These are phyloP conservation scores for Eueremaeus valkanovi DNA, from an alignment of 2,888 invertebrate genomes.

Conservation along the genomic window DNA sequence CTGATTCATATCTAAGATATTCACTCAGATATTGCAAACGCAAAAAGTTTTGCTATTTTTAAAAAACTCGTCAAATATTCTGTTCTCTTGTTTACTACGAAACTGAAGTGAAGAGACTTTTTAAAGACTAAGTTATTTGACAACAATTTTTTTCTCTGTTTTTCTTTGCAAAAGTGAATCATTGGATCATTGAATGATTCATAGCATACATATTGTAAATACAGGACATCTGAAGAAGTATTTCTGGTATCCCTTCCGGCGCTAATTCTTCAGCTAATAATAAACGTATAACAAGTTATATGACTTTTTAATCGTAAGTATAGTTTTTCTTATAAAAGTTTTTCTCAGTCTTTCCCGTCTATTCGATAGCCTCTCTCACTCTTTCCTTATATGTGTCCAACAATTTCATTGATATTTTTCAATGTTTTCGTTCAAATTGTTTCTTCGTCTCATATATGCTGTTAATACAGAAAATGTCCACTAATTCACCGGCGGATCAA, in stretches of 20 bases:
- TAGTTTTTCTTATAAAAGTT: not conserved
- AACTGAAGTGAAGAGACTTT: too few species aligned
- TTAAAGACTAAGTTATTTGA: too few species aligned
- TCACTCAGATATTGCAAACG: not conserved
- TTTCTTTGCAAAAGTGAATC: not conserved
- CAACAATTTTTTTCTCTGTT: too few species aligned
- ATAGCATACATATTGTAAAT: too few species aligned
- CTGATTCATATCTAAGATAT: constrained; percentile 3
- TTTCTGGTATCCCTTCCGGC: constrained; percentile 8
- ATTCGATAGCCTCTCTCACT: not conserved
- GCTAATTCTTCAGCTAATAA: not conserved
- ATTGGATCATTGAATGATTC: not conserved
- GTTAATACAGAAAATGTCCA: not conserved
- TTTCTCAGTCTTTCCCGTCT: not conserved
- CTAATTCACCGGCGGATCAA: not conserved
- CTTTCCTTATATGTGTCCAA: not conserved
- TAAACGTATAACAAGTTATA: not conserved
- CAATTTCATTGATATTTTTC: not conserved
- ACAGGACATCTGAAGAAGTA: not conserved
- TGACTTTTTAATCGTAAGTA: not conserved
- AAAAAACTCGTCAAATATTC: too few species aligned
- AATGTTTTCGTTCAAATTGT: not conserved
- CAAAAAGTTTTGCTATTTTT: too few species aligned
- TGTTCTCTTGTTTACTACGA: too few species aligned
- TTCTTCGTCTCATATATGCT: too few species aligned